Base-by-base conservation (phyloP, 1,140 invertebrate species). In the Tetramorium parvispinum region DNA sequence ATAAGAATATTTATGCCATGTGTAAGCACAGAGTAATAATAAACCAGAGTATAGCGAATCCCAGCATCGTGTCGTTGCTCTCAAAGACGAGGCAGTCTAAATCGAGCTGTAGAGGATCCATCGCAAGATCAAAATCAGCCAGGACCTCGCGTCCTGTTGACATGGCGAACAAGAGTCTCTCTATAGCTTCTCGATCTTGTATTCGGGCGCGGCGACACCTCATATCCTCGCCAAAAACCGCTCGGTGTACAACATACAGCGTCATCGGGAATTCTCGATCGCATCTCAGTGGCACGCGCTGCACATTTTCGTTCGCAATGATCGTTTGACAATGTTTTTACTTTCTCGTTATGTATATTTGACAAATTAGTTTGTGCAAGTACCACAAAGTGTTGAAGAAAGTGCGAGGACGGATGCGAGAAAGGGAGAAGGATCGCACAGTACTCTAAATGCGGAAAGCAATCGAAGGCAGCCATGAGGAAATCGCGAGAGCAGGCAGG, bases 401-500 rank as follows among this genome's bases (percentile, higher is more conserved):
- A 94, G 1, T 96, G 95, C 89, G 97, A 96, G 65, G 95, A 95
- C 2, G 96, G 95, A 32, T 96, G 95, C n/a, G 95, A 95, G 18
- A 96, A 96, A 0, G 97, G 97, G 1, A 97, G 91, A 10, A 96
- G 96, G 49, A 97, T 95, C 32, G 97, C 91, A 89, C 96, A 96
- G 90, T 97, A 98, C 73, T 97, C 97, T 78, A 95, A 91, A 40
- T 96, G 95, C 0, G 97, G 97, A 89, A 97, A 98, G 79, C 96
- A 93, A 82, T 97, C 96, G 91, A 97, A 98, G 0, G 96, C 96
- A 37, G 96, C 96, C 88, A 96, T 95, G 11, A 97, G 92, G 86
- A 97, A 96, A 87, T 97, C 95, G 51, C 92, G 93, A 0, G 95
- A 91, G 32, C 94, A 95, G 93, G 96, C 96, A 90, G 97, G 96